A percentile compares a stretch with the other conserved stretches of the same genome.
Evolutionary conservation across 1,140 invertebrate species (phyloP).

Genomic region (Palaemon carinicauda): DNA sequence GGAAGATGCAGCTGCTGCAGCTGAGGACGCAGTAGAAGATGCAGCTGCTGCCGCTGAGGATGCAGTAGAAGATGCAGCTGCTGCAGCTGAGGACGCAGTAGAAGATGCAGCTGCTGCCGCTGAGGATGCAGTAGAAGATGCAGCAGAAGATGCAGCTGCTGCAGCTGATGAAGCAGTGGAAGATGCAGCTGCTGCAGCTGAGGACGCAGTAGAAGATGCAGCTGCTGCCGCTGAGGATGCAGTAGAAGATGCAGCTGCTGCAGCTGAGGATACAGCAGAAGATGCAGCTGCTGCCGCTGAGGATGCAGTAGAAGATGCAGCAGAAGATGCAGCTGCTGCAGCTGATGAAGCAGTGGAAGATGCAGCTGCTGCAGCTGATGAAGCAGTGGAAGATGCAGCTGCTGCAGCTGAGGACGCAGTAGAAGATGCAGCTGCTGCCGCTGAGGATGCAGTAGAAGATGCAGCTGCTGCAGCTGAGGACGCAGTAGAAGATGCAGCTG

Average conservation of each 20-base stretch:
- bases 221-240: not conserved
- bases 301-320: not conserved
- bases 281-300: not conserved
- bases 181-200: not conserved
- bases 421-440: not conserved
- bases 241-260: not conserved
- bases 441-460: constrained; percentile 1
- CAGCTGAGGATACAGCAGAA: not conserved
- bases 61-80: not conserved
- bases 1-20: not conserved
- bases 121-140: too few relatives aligned
- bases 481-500: not conserved
- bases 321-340: not conserved
- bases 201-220: not conserved
- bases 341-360: not conserved
- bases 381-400: not conserved
- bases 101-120: not conserved
- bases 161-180: not conserved
- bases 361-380: not conserved
- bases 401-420: not conserved
- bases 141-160: not conserved
- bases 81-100: not conserved
- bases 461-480: not conserved
- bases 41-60: not conserved
- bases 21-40: not conserved